Conservation (phyloP, 2,113 vertebrate species). For the Castor canadensis region DNA sequence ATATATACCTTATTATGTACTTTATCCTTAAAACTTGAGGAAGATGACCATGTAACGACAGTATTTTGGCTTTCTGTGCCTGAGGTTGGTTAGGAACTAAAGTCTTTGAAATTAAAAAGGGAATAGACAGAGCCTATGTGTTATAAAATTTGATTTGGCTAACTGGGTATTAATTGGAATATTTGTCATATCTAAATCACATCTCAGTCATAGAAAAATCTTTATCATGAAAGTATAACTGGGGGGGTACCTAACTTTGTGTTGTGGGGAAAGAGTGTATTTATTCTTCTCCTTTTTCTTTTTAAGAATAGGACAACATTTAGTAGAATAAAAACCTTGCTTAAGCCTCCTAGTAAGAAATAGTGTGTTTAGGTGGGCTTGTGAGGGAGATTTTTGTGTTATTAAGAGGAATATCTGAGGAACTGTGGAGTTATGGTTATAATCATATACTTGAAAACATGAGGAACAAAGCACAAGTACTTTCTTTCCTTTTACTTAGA, state of each 20-base stretch:
- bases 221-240: neutral
- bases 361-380: neutral
- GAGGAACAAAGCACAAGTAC: neutral
- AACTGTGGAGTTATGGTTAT: neutral
- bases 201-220: neutral
- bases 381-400: neutral
- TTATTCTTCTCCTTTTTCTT: neutral
- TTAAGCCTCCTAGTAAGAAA: conserved; percentile 25
- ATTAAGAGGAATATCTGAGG: conserved; percentile 9
- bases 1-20: neutral
- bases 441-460: neutral
- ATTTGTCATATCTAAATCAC: conserved; percentile 13
- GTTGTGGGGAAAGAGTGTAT: neutral
- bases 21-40: conserved; percentile 66
- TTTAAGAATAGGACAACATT: neutral
- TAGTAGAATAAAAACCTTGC: neutral
- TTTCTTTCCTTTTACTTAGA: conserved; percentile 46
- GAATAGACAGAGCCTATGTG: conserved; percentile 53
- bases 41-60: conserved; percentile 29
- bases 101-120: conserved; percentile 68
- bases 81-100: conserved; percentile 56
- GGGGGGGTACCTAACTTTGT: neutral
- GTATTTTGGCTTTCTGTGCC: neutral
- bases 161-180: conserved; percentile 61
- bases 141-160: conserved; percentile 45